Evolutionary conservation across 1,140 invertebrate genomes (phyloP).

Genomic region (Apis cerana): DNA sequence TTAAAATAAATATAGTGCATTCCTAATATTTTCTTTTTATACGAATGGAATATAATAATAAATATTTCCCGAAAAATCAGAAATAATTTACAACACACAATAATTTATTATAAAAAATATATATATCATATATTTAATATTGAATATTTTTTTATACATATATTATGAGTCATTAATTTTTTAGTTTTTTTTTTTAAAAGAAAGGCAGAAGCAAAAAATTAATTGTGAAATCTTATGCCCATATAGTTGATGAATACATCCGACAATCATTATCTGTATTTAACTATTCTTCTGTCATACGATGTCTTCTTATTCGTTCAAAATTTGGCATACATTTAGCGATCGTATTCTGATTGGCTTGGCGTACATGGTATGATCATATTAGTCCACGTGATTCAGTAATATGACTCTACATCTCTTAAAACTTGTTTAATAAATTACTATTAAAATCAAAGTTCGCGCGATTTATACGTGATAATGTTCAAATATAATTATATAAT

Average conservation of each 20-base stretch:
- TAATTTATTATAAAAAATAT: neutral
- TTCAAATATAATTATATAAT: neutral
- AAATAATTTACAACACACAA: too few relatives aligned
- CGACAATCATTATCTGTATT: neutral
- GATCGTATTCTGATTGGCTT: conserved; percentile 30
- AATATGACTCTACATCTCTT: neutral
- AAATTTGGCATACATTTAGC: conserved; percentile 23
- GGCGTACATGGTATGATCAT: conserved; percentile 32
- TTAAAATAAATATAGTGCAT: too few relatives aligned
- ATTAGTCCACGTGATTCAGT: neutral
- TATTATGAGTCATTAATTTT: neutral
- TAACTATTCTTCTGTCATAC: neutral
- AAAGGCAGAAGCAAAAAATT: neutral
- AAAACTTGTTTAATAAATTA: neutral
- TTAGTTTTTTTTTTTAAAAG: neutral
- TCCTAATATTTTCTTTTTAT: too few relatives aligned
- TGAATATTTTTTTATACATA: too few relatives aligned
- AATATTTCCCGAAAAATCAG: too few relatives aligned
- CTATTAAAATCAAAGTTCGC: neutral
- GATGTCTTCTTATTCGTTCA: conserved; percentile 29
- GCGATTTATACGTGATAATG: neutral
- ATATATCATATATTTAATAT: neutral
- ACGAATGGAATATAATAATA: too few relatives aligned
- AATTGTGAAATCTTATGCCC: neutral
- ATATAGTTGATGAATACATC: neutral